A percentile compares a stretch with the other conserved stretches of the same genome.
phyloP scores from a whole-genome alignment of 2,888 invertebrate genomes.

The Andrena chrysosceles region DNA sequence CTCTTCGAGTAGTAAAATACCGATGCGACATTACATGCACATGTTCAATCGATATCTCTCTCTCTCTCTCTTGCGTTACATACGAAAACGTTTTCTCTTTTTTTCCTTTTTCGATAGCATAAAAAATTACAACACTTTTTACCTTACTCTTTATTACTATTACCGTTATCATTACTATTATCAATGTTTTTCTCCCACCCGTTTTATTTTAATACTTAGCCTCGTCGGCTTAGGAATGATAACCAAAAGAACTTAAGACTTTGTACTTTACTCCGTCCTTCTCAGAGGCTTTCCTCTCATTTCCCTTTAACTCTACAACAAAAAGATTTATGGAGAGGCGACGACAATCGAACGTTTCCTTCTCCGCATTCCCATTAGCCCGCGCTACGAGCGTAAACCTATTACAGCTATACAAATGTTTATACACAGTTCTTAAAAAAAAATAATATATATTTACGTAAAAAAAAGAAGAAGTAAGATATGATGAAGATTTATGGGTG shows the following conservation, averaged over 20 bases:
- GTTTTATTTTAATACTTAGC: slow-evolving; percentile 36
- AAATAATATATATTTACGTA: background rate
- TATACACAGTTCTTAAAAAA: slow-evolving; percentile 21
- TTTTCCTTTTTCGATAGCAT: slow-evolving; percentile 3
- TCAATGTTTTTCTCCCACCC: background rate
- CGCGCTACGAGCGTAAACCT: background rate
- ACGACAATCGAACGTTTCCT: background rate
- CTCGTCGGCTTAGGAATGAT: slow-evolving; percentile 42
- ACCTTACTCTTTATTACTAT: background rate
- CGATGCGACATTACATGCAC: slow-evolving; percentile 49
- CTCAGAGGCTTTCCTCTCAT: slow-evolving; percentile 5
- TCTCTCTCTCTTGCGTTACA: slow-evolving; percentile 29
- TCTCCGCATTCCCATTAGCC: background rate
- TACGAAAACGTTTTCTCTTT: slow-evolving; percentile 17
- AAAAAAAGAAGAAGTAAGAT: slow-evolving; percentile 16
- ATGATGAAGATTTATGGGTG: slow-evolving; percentile 29
- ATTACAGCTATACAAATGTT: background rate
- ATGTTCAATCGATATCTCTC: slow-evolving; percentile 28
- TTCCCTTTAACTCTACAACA: slow-evolving; percentile 1
- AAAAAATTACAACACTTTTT: slow-evolving; percentile 54
- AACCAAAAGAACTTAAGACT: slow-evolving; percentile 30
- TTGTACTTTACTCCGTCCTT: slow-evolving; percentile 42
- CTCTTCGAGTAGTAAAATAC: slow-evolving; percentile 34
- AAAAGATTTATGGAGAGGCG: background rate
- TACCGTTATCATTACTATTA: background rate